Conservation (phyloP, 2,888 invertebrate species). For the Plusia festucae region DNA sequence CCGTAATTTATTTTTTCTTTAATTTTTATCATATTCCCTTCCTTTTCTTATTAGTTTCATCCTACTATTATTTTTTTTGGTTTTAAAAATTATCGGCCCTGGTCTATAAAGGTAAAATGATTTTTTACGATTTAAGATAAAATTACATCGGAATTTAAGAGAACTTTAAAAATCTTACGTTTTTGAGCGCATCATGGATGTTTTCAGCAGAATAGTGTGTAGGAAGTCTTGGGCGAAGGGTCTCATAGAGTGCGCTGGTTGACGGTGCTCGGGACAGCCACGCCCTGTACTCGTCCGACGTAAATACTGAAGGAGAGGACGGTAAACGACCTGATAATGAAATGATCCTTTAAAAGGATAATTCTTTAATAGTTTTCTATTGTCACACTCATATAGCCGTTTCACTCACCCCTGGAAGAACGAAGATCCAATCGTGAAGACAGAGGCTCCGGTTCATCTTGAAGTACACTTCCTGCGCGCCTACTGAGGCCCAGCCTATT, state of each 20-base stretch:
- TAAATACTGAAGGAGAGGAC: slow-evolving; percentile 91
- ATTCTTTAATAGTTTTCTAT: not conserved
- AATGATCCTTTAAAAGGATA: slow-evolving; percentile 36
- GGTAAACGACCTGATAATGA: slow-evolving; percentile 80
- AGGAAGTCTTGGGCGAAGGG: slow-evolving; percentile 95
- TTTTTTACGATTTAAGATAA: too few species aligned
- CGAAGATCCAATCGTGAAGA: slow-evolving; percentile 86
- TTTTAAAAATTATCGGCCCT: too few species aligned
- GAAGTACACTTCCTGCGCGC: slow-evolving; percentile 83
- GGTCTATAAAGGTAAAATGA: too few species aligned
- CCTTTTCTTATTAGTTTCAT: too few species aligned
- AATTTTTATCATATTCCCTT: too few species aligned
- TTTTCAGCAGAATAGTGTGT: slow-evolving; percentile 96
- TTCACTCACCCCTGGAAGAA: slow-evolving; percentile 82
- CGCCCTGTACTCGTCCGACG: slow-evolving; percentile 97
- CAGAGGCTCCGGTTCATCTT: slow-evolving; percentile 85
- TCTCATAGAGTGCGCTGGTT: slow-evolving; percentile 97
- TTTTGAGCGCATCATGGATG: slow-evolving; percentile 95
- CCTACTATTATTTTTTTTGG: too few species aligned
- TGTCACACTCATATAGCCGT: not conserved
- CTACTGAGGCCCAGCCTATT: slow-evolving; percentile 80
- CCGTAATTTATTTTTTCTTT: too few species aligned
- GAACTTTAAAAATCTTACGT: slow-evolving; percentile 90
- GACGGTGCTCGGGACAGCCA: slow-evolving; percentile 97
- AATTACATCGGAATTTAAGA: too few species aligned